phyloP scores from a whole-genome alignment of 2,888 invertebrate species.

The Pandemis heparana region DNA sequence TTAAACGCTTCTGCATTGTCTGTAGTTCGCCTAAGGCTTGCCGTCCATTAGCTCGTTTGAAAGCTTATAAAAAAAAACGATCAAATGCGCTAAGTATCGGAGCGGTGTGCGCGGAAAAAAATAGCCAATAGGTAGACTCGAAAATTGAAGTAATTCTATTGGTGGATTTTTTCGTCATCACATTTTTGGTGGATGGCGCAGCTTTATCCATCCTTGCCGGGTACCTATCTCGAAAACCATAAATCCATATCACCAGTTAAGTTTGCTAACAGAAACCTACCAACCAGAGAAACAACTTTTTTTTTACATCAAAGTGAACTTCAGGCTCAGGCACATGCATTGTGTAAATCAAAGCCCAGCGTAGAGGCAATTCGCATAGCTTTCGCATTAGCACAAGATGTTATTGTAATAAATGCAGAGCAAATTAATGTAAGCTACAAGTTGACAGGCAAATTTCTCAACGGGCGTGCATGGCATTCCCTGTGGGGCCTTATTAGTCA shows the following conservation, averaged over 20 bases:
- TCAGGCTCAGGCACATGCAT: background rate
- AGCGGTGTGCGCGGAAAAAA: no score
- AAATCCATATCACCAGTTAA: no score
- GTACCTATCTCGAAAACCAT: no score
- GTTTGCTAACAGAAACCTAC: background rate
- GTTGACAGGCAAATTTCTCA: conserved; percentile 54
- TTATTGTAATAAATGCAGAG: conserved; percentile 38
- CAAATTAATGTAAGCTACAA: conserved; percentile 48
- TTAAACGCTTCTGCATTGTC: background rate
- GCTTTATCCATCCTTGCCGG: no score
- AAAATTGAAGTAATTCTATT: no score
- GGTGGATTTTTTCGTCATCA: no score
- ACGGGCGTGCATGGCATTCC: conserved; percentile 48
- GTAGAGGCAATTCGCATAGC: conserved; percentile 33
- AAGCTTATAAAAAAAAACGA: no score
- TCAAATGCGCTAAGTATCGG: no score
- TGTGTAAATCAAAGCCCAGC: conserved; percentile 2
- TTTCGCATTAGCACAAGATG: conserved; percentile 39
- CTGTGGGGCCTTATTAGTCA: conserved; percentile 65
- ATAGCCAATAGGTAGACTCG: no score
- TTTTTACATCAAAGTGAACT: background rate
- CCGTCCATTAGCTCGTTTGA: no score
- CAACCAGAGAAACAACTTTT: background rate
- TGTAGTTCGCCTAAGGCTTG: background rate
- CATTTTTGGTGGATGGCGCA: no score